These are phyloP conservation scores for Limanda limanda DNA, from an alignment of 2,113 vertebrate genomes.

Conservation along the genomic window DNA sequence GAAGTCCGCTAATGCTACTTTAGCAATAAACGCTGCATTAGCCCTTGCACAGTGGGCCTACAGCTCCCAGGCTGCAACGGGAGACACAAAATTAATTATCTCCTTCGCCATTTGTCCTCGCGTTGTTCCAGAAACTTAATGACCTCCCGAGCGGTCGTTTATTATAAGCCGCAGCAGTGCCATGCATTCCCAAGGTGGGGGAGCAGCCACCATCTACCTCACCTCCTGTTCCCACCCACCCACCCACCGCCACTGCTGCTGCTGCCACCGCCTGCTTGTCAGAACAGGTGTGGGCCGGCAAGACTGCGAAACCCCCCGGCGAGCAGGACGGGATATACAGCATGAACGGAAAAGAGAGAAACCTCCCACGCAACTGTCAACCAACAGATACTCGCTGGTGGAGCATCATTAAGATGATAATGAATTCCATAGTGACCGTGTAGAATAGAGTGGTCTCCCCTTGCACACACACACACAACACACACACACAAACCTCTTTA, in stretches of 20 bases:
- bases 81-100: constrained; percentile 81
- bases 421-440: constrained; percentile 79
- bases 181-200: constrained; percentile 50
- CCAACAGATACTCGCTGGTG: constrained; percentile 66
- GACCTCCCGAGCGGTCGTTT: constrained; percentile 82
- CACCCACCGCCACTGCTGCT: constrained; percentile 39
- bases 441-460: constrained; percentile 68
- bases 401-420: constrained; percentile 80
- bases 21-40: constrained; percentile 65
- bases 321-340: constrained; percentile 59
- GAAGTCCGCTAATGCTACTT: constrained; percentile 49
- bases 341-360: constrained; percentile 57
- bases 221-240: constrained; percentile 60
- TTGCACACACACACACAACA: constrained; percentile 45
- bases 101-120: constrained; percentile 73
- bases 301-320: constrained; percentile 66
- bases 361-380: constrained; percentile 76
- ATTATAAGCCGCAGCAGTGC: constrained; percentile 72
- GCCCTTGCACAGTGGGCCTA: constrained; percentile 62
- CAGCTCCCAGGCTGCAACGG: constrained; percentile 63
- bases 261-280: constrained; percentile 55
- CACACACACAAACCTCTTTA: constrained; percentile 61
- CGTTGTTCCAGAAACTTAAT: constrained; percentile 76
- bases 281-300: constrained; percentile 77
- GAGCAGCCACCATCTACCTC: constrained; percentile 50